Conservation (phyloP, 2,797 vertebrate genomes). For the Pseudotriccus pelzelni region DNA sequence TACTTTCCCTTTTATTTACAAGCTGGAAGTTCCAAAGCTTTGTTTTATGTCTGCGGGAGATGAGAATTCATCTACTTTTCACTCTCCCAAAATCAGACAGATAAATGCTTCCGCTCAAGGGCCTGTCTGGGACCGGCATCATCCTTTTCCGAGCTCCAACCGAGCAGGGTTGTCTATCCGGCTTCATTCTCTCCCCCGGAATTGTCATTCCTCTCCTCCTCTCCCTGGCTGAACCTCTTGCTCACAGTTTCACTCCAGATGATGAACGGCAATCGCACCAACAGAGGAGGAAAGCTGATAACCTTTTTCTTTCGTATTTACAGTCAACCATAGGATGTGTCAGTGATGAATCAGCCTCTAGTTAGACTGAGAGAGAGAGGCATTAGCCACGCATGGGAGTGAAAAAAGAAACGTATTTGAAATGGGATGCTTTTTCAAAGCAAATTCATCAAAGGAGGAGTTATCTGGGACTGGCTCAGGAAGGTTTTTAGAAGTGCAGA, state of each 20-base stretch:
- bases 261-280: not conserved
- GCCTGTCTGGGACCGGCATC: constrained; percentile 1
- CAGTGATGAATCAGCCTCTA: not conserved
- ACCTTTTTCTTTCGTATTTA: not conserved
- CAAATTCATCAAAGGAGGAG: not conserved
- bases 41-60: not conserved
- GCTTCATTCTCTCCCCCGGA: not conserved
- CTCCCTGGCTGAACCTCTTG: not conserved
- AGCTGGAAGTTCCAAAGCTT: not conserved
- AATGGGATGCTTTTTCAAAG: not conserved
- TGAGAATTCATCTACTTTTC: not conserved
- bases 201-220: not conserved
- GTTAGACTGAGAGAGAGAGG: not conserved
- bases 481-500: not conserved
- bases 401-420: not conserved
- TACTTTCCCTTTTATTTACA: not conserved
- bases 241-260: not conserved
- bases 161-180: not conserved
- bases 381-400: not conserved
- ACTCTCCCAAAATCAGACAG: not conserved
- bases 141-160: not conserved
- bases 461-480: not conserved
- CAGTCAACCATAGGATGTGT: not conserved
- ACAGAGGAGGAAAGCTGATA: not conserved
- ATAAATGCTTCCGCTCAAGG: constrained; percentile 9